Conservation (phyloP, 2,797 vertebrate genomes). For the Phataginus tricuspis region DNA sequence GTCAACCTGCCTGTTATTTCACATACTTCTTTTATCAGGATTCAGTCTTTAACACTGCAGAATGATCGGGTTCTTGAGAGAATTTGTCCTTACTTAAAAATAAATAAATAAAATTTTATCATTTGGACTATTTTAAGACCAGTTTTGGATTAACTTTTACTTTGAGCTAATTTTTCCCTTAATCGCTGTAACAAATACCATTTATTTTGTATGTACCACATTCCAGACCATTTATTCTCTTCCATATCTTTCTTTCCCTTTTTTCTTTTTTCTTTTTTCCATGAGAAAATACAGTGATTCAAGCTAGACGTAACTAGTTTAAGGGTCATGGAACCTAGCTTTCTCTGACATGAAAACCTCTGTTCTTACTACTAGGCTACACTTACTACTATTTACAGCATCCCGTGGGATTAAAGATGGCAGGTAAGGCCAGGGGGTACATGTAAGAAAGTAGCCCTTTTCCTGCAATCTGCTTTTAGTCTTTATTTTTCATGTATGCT, state of each 20-base stretch:
- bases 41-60: neutral
- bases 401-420: neutral
- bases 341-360: slow-evolving; percentile 6
- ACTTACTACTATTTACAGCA: neutral
- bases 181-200: neutral
- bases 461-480: neutral
- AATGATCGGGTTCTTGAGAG: neutral
- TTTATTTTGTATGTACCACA: neutral
- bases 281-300: neutral
- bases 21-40: neutral
- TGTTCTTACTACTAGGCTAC: neutral
- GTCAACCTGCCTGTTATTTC: neutral
- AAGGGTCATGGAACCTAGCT: neutral
- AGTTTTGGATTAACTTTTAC: neutral
- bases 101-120: neutral
- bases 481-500: neutral
- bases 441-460: neutral
- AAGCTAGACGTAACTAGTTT: neutral
- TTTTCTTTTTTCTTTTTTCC: neutral
- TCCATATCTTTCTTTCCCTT: neutral
- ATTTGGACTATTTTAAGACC: neutral
- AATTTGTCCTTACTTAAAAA: neutral
- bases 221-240: neutral
- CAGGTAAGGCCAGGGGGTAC: neutral
- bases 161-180: neutral